These are phyloP conservation scores for Epistrophe grossulariae DNA, from an alignment of 2,888 invertebrate genomes.

Conservation along the genomic window DNA sequence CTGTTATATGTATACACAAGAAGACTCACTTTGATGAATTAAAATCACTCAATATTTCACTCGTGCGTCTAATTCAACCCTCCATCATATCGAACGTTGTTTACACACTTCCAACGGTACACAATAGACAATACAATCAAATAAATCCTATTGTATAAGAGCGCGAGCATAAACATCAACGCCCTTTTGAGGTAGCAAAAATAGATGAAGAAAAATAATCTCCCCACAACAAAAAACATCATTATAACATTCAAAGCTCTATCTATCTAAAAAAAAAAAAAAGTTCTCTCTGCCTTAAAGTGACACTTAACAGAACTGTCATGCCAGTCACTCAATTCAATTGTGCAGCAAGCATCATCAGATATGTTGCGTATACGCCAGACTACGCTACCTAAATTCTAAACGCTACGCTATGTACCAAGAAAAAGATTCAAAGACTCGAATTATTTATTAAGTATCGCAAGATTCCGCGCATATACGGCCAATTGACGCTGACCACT, in stretches of 20 bases:
- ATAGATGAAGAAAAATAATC: slow-evolving; percentile 5
- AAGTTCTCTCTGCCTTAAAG: not conserved
- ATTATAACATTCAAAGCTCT: slow-evolving; percentile 42
- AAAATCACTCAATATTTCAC: slow-evolving; percentile 28
- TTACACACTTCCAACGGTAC: slow-evolving; percentile 20
- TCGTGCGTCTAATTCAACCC: slow-evolving; percentile 21
- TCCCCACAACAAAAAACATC: slow-evolving; percentile 9
- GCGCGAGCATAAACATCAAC: slow-evolving; percentile 49
- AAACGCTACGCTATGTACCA: slow-evolving; percentile 3
- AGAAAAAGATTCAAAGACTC: not conserved
- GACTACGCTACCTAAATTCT: slow-evolving; percentile 9
- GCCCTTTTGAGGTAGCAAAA: slow-evolving; percentile 36
- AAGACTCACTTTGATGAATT: slow-evolving; percentile 18
- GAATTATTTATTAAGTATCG: slow-evolving; percentile 3
- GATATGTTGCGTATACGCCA: slow-evolving; percentile 36
- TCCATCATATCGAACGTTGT: not conserved
- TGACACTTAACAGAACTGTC: slow-evolving; percentile 46
- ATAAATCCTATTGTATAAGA: slow-evolving; percentile 11
- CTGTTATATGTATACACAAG: not conserved
- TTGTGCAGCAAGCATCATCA: slow-evolving; percentile 39
- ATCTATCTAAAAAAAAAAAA: not conserved
- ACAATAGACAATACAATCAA: slow-evolving; percentile 43
- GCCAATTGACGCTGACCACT: slow-evolving; percentile 63
- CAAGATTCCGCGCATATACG: slow-evolving; percentile 40
- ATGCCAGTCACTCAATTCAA: slow-evolving; percentile 61